Base-by-base conservation (phyloP, 2,888 invertebrate genomes). In the Andrena bicolor region DNA sequence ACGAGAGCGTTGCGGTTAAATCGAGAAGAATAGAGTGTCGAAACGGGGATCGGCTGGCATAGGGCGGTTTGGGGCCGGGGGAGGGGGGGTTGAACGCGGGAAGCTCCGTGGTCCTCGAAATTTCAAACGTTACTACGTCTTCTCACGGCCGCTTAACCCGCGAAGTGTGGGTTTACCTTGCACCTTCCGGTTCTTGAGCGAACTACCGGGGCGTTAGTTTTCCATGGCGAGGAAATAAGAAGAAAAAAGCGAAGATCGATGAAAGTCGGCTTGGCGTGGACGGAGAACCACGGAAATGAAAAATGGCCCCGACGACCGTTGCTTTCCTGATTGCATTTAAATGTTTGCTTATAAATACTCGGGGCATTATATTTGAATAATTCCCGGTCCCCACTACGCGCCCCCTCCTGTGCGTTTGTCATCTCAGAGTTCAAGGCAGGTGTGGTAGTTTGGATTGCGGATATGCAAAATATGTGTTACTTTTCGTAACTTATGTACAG, bases 41-140 rank as follows among this genome's bases (percentile, higher is more conserved):
- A 71, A 70, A 70, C 56, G 58, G 48, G 13, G 16, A 23, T 8
- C 30, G 30, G 35, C 10, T 70, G 23, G 68, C 16, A 35, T 28
- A 4, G 71, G 20, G 30, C 56, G 53, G 2, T 2, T 5, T 20
- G 0, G 49, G 7, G 20, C 20, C 4, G 10, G n/a, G 20, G 0
- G 26, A 13, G 13, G 0, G 26, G n/a, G 13, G 56, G 73, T 60
- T 26, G n/a, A 63, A 68, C 79, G 41, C n/a, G 82, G 56, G 63
- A 60, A 69, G 26, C 71, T 75, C 64, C 49, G 61, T 26, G 72
- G 66, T 66, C 75, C 82, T 84, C 84, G 81, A 87, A 87, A 86
- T 88, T 87, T 88, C 81, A 76, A 84, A 84, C 82, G 80, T 78
- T 84, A 78, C 76, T 74, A 69, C 85, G 76, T 87, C 79, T 75